phyloP scores from a whole-genome alignment of 2,797 vertebrate genomes.

The Acanthis flammea region DNA sequence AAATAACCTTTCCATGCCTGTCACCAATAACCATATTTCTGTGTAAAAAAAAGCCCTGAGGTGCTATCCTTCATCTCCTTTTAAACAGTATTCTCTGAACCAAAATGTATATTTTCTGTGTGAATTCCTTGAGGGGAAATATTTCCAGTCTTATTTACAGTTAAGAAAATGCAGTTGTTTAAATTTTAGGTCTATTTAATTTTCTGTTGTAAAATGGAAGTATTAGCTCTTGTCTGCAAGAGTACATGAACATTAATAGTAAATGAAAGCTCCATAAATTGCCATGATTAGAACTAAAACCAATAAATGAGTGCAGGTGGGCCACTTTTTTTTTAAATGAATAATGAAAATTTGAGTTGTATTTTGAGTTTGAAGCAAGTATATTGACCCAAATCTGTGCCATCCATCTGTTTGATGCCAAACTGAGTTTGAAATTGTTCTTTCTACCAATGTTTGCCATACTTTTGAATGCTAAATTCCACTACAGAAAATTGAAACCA shows the following conservation, averaged over 20 bases:
- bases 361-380: neutral
- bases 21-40: neutral
- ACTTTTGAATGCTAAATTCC: neutral
- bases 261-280: neutral
- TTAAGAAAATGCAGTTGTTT: neutral
- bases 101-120: neutral
- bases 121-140: neutral
- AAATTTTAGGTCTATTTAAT: neutral
- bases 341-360: neutral
- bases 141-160: neutral
- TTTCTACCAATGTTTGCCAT: neutral
- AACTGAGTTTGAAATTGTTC: neutral
- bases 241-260: neutral
- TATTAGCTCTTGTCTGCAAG: neutral
- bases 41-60: neutral
- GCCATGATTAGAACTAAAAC: neutral
- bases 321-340: neutral
- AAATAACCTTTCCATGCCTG: neutral
- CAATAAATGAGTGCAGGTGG: neutral
- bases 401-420: neutral
- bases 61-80: neutral
- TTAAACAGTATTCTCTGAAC: neutral
- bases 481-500: constrained; percentile 25
- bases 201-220: neutral
- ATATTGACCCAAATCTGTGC: neutral